Percentiles rank a stretch among this genome's conserved stretches.
phyloP scores from a whole-genome alignment of 2,888 invertebrate genomes.

The Schizotus pectinicornis region DNA sequence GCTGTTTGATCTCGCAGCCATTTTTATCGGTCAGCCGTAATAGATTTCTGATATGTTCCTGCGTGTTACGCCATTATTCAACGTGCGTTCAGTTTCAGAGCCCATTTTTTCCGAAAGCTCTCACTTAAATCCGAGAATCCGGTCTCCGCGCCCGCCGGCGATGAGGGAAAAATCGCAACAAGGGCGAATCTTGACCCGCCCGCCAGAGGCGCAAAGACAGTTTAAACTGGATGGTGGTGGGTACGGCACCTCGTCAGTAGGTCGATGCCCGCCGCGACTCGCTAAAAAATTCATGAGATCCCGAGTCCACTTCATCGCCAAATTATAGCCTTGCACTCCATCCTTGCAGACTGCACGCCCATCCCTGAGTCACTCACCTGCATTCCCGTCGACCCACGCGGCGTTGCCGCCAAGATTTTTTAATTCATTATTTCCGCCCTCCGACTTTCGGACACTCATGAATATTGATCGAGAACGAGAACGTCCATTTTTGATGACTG shows the following conservation, averaged over 20 bases:
- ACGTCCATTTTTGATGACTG: no score
- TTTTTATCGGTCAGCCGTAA: slow-evolving; percentile 49
- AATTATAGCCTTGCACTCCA: slow-evolving; percentile 23
- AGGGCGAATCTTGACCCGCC: no score
- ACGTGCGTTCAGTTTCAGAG: slow-evolving; percentile 36
- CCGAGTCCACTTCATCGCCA: slow-evolving; percentile 24
- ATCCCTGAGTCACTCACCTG: slow-evolving; percentile 25
- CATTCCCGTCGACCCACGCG: slow-evolving; percentile 17
- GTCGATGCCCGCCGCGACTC: slow-evolving; percentile 23
- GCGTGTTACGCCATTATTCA: slow-evolving; percentile 45
- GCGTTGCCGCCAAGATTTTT: no score
- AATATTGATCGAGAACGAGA: no score
- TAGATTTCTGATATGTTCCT: slow-evolving; percentile 48
- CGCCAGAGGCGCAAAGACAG: no score
- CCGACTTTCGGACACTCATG: no score
- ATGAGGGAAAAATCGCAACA: no score
- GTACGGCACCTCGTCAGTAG: neutral
- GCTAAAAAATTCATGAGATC: slow-evolving; percentile 25
- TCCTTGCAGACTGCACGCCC: slow-evolving; percentile 25
- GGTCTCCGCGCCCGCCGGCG: neutral
- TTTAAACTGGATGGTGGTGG: no score
- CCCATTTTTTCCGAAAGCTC: slow-evolving; percentile 25
- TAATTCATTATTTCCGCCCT: no score
- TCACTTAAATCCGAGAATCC: no score
- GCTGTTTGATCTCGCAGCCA: slow-evolving; percentile 49